Percentiles rank a stretch among this genome's conserved stretches.
phyloP scores from a whole-genome alignment of 2,888 invertebrate genomes.

The Trichogramma evanescens region DNA sequence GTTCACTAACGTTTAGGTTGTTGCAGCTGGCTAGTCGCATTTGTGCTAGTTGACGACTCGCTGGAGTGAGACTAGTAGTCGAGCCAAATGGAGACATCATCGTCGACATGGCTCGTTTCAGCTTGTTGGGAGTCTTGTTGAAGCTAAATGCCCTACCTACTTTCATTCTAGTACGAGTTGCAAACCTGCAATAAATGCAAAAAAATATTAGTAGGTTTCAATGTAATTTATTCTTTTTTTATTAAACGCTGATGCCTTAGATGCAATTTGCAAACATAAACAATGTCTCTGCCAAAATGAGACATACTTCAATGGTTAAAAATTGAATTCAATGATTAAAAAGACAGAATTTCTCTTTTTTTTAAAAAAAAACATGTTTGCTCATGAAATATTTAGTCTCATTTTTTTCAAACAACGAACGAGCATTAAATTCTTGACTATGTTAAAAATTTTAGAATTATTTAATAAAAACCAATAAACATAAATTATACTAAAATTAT shows the following conservation, averaged over 20 bases:
- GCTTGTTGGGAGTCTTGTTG: constrained; percentile 88
- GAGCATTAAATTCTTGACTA: no score
- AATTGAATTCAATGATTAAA: no score
- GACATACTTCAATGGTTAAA: no score
- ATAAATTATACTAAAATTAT: no score
- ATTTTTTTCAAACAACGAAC: no score
- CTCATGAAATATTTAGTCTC: no score
- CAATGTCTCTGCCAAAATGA: neutral
- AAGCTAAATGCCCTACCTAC: constrained; percentile 92
- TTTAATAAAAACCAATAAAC: no score
- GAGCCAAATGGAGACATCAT: constrained; percentile 90
- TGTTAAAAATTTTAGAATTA: no score
- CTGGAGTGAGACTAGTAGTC: constrained; percentile 74
- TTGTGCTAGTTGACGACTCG: constrained; percentile 71
- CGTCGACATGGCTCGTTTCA: constrained; percentile 89
- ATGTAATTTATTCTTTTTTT: neutral
- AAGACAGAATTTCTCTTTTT: no score
- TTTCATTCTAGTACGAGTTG: constrained; percentile 75
- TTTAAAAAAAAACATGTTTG: no score
- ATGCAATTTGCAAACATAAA: constrained; percentile 14
- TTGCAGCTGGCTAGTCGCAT: constrained; percentile 81
- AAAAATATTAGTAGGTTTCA: neutral
- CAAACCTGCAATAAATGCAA: constrained; percentile 51
- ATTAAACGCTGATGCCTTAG: neutral
- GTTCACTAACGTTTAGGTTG: constrained; percentile 69